phyloP scores from a whole-genome alignment of 2,888 invertebrate species.

The Mythimna pallens region DNA sequence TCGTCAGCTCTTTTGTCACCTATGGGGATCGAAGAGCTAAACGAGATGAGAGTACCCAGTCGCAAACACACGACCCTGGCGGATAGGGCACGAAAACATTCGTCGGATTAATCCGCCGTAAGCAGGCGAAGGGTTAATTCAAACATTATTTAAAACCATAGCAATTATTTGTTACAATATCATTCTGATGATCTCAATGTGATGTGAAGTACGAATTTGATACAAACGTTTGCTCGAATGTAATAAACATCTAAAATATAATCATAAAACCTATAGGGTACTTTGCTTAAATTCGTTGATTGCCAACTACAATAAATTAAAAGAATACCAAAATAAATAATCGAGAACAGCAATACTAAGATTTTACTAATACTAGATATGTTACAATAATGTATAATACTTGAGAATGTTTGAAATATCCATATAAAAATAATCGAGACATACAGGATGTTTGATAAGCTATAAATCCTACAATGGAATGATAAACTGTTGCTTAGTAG shows the following conservation, averaged over 20 bases:
- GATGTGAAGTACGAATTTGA: constrained; percentile 1
- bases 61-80: no score
- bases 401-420: background rate
- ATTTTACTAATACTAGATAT: background rate
- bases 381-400: background rate
- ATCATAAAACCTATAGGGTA: constrained; percentile 24
- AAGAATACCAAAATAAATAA: constrained; percentile 18
- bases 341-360: constrained; percentile 4
- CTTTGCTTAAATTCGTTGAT: constrained; percentile 41
- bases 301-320: constrained; percentile 9
- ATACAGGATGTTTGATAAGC: background rate
- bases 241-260: constrained; percentile 3
- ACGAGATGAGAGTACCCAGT: no score
- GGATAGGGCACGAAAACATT: no score
- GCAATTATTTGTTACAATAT: background rate
- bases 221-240: background rate
- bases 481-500: background rate
- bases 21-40: no score
- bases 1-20: no score
- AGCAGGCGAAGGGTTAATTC: background rate
- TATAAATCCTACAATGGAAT: constrained; percentile 3
- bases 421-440: constrained; percentile 9
- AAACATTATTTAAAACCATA: constrained; percentile 6
- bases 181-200: background rate
- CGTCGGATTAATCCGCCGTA: no score